Percentiles rank a stretch among this genome's conserved stretches.
phyloP scores from a whole-genome alignment of 2,888 invertebrate species.

The Drosophila anomalata region DNA sequence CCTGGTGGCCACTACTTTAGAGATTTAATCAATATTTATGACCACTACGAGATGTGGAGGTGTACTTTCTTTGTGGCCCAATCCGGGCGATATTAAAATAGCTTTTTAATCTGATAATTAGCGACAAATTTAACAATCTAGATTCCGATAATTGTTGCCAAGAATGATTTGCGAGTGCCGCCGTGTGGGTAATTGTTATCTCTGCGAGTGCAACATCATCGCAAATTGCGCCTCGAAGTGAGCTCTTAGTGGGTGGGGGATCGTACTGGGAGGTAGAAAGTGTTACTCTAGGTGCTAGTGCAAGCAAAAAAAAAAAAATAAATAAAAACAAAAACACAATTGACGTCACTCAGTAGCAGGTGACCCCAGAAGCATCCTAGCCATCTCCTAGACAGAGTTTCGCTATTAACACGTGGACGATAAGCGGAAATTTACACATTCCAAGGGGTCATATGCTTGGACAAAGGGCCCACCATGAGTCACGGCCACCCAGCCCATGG shows the following conservation, averaged over 20 bases:
- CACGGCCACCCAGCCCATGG: constrained; percentile 30
- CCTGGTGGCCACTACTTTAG: constrained; percentile 2
- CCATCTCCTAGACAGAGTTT: background rate
- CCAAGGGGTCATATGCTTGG: background rate
- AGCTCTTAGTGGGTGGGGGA: constrained; percentile 11
- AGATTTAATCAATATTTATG: constrained; percentile 23
- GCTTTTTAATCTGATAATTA: constrained; percentile 58
- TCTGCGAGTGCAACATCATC: constrained; percentile 35
- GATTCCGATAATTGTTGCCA: constrained; percentile 74
- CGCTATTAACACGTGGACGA: constrained; percentile 53
- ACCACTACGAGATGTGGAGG: constrained; percentile 15
- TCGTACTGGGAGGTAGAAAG: constrained; percentile 18
- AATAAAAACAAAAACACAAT: constrained; percentile 29
- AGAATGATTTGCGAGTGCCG: constrained; percentile 38
- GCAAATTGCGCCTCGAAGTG: constrained; percentile 23
- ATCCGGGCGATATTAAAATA: constrained; percentile 44
- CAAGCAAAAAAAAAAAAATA: constrained; percentile 5
- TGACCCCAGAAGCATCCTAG: constrained; percentile 27
- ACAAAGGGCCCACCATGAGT: constrained; percentile 39
- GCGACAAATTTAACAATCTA: constrained; percentile 44
- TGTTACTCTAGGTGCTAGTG: background rate
- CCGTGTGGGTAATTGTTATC: constrained; percentile 23
- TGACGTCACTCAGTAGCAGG: constrained; percentile 15
- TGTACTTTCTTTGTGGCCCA: constrained; percentile 37
- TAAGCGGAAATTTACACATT: constrained; percentile 37